phyloP scores from a whole-genome alignment of 2,797 vertebrate species.

The Lepilemur ruficaudatus region DNA sequence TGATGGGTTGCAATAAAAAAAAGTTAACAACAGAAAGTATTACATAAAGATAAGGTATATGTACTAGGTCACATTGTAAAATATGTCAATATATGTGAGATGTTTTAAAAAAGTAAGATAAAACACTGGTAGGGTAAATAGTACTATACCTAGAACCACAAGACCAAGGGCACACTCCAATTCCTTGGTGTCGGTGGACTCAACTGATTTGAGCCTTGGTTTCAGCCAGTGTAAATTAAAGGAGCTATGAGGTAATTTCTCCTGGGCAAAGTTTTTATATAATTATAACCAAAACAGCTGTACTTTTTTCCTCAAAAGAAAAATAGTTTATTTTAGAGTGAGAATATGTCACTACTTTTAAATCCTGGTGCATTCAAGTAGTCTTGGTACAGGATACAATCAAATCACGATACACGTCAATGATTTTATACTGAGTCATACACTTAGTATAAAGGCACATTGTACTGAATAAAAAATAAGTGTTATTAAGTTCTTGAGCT shows the following conservation, averaged over 20 bases:
- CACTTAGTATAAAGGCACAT: slow-evolving; percentile 64
- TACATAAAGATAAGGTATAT: background rate
- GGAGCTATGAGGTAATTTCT: background rate
- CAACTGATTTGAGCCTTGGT: background rate
- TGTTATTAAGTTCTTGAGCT: slow-evolving; percentile 68
- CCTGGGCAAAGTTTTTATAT: background rate
- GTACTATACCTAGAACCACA: background rate
- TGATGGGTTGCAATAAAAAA: background rate
- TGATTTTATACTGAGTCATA: slow-evolving; percentile 57
- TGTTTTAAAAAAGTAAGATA: background rate
- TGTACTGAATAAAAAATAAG: slow-evolving; percentile 70
- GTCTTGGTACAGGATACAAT: slow-evolving; percentile 53
- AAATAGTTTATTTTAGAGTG: slow-evolving; percentile 69
- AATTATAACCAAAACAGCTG: background rate
- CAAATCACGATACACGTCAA: slow-evolving; percentile 42
- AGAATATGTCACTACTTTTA: slow-evolving; percentile 58
- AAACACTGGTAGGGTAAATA: background rate
- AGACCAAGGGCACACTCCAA: background rate
- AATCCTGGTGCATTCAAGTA: slow-evolving; percentile 48
- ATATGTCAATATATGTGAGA: background rate
- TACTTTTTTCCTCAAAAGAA: background rate
- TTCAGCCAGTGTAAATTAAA: background rate
- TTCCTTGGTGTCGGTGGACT: background rate
- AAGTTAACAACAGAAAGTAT: background rate
- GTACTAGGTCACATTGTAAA: background rate